A percentile compares a stretch with the other conserved stretches of the same genome.
These are phyloP conservation scores for Campopleginae sp. DNA, from an alignment of 2,888 invertebrate species.

Conservation along the genomic window DNA sequence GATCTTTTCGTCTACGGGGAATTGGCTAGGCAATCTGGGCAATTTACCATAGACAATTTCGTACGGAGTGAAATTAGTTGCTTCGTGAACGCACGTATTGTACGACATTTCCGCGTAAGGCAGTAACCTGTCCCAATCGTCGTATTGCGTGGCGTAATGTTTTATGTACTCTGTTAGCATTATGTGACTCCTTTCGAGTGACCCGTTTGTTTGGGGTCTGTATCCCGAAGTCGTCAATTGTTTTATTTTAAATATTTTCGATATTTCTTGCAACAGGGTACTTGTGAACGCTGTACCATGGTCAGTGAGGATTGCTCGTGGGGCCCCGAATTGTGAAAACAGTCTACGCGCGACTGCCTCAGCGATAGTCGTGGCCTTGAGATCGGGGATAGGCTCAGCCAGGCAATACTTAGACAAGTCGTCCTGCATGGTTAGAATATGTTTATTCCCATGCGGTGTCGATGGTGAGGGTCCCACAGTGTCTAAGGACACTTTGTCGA, in stretches of 20 bases:
- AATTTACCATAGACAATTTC: slow-evolving; percentile 57
- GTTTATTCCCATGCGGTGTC: slow-evolving; percentile 49
- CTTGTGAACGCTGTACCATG: slow-evolving; percentile 44
- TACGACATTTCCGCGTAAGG: slow-evolving; percentile 61
- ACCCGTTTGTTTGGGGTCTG: slow-evolving; percentile 57
- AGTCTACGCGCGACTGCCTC: slow-evolving; percentile 43
- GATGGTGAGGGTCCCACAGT: slow-evolving; percentile 33
- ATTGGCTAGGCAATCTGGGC: slow-evolving; percentile 34
- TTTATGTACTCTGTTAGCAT: slow-evolving; percentile 53
- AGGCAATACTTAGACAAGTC: slow-evolving; percentile 16
- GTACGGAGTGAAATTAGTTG: slow-evolving; percentile 57
- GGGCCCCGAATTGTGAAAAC: slow-evolving; percentile 27
- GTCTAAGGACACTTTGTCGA: neutral
- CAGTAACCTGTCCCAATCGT: slow-evolving; percentile 63
- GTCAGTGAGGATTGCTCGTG: slow-evolving; percentile 55
- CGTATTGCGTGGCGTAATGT: slow-evolving; percentile 41
- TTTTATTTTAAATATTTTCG: slow-evolving; percentile 51
- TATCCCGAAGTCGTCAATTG: slow-evolving; percentile 47
- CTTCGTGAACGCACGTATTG: slow-evolving; percentile 60
- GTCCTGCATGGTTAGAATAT: slow-evolving; percentile 64
- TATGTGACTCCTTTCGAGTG: slow-evolving; percentile 46
- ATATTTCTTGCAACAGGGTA: slow-evolving; percentile 41
- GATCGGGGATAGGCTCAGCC: slow-evolving; percentile 8
- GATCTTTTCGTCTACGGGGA: slow-evolving; percentile 10
- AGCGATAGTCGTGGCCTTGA: slow-evolving; percentile 22